A percentile compares a stretch with the other conserved stretches of the same genome.
These are phyloP conservation scores for Silvanus unidentatus DNA, from an alignment of 2,888 invertebrate species.

Conservation along the genomic window DNA sequence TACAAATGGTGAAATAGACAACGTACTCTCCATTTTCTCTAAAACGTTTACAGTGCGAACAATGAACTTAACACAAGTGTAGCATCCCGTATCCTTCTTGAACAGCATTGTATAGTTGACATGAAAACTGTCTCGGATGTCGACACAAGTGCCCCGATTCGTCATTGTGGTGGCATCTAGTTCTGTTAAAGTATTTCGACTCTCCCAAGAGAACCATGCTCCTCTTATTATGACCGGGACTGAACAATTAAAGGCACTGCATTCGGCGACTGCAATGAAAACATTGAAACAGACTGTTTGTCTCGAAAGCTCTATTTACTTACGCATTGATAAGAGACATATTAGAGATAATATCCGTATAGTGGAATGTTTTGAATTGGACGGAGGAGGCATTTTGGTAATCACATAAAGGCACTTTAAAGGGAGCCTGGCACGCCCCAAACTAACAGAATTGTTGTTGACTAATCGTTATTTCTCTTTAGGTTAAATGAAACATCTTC, in stretches of 20 bases:
- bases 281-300: no score
- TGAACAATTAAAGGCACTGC: constrained; percentile 48
- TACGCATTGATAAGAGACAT: no score
- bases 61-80: constrained; percentile 76
- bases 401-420: no score
- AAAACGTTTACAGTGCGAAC: constrained; percentile 83
- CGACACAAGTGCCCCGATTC: constrained; percentile 65
- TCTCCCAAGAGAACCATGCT: constrained; percentile 89
- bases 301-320: no score
- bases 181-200: constrained; percentile 73
- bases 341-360: no score
- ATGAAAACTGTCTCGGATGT: constrained; percentile 65
- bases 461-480: no score
- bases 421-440: no score
- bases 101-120: constrained; percentile 85
- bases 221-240: constrained; percentile 77
- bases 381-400: no score
- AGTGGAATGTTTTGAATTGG: no score
- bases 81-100: constrained; percentile 62
- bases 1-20: background rate
- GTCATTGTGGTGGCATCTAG: constrained; percentile 77
- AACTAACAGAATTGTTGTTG: no score
- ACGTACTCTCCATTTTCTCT: constrained; percentile 78
- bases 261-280: no score
- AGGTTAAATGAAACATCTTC: no score